Evolutionary conservation across 2,888 invertebrate genomes (phyloP).

Genomic region (Drosophila villosipedis): DNA sequence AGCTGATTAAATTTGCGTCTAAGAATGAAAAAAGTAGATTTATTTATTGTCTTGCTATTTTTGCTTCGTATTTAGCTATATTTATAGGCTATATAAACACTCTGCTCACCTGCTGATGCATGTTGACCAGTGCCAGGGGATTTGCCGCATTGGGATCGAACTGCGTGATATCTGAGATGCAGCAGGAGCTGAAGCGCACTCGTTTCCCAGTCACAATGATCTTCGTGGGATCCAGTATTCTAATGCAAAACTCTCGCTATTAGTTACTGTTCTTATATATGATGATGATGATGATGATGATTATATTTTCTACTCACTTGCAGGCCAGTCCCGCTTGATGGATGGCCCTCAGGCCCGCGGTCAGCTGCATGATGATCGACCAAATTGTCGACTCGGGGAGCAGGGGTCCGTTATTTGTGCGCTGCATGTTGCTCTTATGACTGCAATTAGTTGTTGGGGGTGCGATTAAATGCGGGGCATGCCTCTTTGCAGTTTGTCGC

Average conservation of each 20-base stretch:
- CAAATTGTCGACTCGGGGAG: conserved; percentile 96
- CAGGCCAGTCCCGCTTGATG: conserved; percentile 90
- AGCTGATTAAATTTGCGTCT: not conserved
- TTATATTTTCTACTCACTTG: conserved; percentile 85
- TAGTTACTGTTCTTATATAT: not conserved
- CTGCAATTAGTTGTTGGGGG: conserved; percentile 51
- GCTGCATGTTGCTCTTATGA: conserved; percentile 85
- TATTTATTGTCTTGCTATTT: not conserved
- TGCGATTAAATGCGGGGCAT: not conserved
- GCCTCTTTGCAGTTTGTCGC: not conserved
- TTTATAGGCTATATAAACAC: not conserved
- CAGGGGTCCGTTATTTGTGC: conserved; percentile 89
- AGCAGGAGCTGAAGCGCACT: conserved; percentile 92
- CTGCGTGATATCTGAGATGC: conserved; percentile 92
- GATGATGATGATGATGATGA: no score
- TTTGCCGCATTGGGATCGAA: conserved; percentile 90
- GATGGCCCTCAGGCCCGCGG: conserved; percentile 95
- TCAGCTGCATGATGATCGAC: conserved; percentile 97
- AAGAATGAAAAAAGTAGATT: not conserved
- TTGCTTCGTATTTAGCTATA: no score
- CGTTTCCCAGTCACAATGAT: conserved; percentile 93
- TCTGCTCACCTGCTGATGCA: conserved; percentile 87
- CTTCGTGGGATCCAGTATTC: conserved; percentile 96
- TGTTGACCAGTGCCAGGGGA: conserved; percentile 88
- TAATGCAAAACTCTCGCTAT: conserved; percentile 62